Evolutionary conservation across 2,113 vertebrate genomes (phyloP).

Genomic region (Bambusicola thoracicus): DNA sequence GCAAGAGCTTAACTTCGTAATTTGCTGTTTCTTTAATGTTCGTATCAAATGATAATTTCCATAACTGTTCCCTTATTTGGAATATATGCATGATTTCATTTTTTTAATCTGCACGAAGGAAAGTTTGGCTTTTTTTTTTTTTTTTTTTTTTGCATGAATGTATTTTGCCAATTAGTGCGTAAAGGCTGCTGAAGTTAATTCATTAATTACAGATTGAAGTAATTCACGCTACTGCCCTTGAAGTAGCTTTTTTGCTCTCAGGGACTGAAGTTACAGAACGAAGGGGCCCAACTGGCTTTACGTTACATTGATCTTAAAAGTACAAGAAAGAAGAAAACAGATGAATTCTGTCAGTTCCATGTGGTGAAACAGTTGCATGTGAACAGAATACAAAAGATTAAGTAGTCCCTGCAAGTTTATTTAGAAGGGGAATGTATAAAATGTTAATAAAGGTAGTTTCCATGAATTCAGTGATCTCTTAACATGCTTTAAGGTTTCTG

Average conservation of each 20-base stretch:
- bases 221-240: not conserved
- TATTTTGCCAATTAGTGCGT: not conserved
- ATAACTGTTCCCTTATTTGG: not conserved
- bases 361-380: not conserved
- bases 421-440: not conserved
- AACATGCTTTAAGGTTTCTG: conserved; percentile 27
- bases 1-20: not conserved
- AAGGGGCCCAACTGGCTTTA: not conserved
- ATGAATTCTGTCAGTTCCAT: not conserved
- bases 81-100: not conserved
- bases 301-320: not conserved
- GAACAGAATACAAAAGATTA: not conserved
- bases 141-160: not conserved
- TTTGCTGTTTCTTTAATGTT: not conserved
- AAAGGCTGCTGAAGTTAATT: not conserved
- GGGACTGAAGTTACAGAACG: not conserved
- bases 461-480: not conserved
- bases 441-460: conserved; percentile 29
- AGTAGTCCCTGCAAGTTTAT: not conserved
- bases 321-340: not conserved
- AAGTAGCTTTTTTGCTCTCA: not conserved
- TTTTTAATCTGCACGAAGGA: not conserved
- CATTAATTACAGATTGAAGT: not conserved
- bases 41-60: not conserved
- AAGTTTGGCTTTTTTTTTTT: not conserved